These are phyloP conservation scores for Acleris laterana DNA, from an alignment of 2,888 invertebrate genomes.

Conservation along the genomic window DNA sequence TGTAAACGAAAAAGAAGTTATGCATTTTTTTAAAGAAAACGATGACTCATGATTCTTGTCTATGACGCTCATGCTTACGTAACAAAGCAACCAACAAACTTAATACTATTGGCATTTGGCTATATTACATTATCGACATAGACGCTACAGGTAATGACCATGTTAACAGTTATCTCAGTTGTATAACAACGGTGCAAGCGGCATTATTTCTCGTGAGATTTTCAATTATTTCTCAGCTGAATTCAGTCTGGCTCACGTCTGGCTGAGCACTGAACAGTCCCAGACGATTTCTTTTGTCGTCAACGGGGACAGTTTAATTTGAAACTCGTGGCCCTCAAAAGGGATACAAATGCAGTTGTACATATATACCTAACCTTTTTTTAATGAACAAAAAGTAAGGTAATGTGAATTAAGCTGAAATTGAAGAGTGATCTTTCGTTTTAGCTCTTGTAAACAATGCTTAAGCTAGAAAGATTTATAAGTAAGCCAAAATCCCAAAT, in stretches of 20 bases:
- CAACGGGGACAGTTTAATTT: constrained; percentile 19
- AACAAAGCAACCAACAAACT: no score
- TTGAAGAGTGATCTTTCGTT: no score
- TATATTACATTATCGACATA: no score
- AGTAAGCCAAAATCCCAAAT: no score
- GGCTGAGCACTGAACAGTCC: constrained; percentile 26
- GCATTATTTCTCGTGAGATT: constrained; percentile 6
- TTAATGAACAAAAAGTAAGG: background rate
- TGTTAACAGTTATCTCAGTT: background rate
- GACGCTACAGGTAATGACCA: background rate
- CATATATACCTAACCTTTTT: background rate
- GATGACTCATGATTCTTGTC: no score
- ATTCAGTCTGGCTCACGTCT: constrained; percentile 27
- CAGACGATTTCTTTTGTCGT: constrained; percentile 42
- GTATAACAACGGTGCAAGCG: background rate
- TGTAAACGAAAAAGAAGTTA: no score
- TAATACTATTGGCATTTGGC: no score
- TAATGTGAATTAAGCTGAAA: no score
- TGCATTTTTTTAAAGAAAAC: no score
- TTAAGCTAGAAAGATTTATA: no score
- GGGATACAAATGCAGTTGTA: background rate
- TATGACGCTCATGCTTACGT: no score
- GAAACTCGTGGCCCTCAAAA: constrained; percentile 3
- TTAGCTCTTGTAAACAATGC: no score
- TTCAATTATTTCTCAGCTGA: constrained; percentile 9